Conservation (phyloP, 2,888 invertebrate species). For the Agrotis clavis region DNA sequence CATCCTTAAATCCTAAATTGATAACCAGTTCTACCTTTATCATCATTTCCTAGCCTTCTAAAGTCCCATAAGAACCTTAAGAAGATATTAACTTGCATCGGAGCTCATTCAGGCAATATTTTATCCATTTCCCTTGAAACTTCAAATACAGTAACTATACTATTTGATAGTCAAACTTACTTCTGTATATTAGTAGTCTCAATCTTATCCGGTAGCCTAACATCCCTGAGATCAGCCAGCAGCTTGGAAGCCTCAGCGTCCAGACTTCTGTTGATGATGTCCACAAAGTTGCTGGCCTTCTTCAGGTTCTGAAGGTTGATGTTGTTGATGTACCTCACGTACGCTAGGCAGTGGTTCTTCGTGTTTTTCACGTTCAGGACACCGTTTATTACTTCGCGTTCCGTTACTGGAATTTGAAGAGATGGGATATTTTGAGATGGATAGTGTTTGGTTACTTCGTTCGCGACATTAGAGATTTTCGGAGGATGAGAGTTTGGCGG, state of each 20-base stretch:
- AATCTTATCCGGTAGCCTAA: conserved; percentile 96
- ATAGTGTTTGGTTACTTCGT: background rate
- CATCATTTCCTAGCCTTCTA: no score
- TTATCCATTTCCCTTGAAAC: no score
- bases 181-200: conserved; percentile 97
- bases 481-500: no score
- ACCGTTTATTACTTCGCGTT: conserved; percentile 99
- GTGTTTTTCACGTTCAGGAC: conserved; percentile 98
- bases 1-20: no score
- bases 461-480: no score
- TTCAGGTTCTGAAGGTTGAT: conserved; percentile 98
- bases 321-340: conserved; percentile 98
- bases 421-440: background rate
- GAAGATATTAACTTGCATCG: no score
- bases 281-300: conserved; percentile 98
- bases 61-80: no score
- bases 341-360: conserved; percentile 98
- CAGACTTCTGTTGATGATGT: conserved; percentile 97
- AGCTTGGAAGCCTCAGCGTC: conserved; percentile 98
- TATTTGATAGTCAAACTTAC: conserved; percentile 84
- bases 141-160: no score
- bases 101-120: no score
- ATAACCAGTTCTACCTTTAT: no score
- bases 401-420: conserved; percentile 94
- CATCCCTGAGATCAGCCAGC: conserved; percentile 97